A percentile compares a stretch with the other conserved stretches of the same genome.
Conservation (phyloP, 2,888 invertebrate genomes). For the Hecatera dysodea region DNA sequence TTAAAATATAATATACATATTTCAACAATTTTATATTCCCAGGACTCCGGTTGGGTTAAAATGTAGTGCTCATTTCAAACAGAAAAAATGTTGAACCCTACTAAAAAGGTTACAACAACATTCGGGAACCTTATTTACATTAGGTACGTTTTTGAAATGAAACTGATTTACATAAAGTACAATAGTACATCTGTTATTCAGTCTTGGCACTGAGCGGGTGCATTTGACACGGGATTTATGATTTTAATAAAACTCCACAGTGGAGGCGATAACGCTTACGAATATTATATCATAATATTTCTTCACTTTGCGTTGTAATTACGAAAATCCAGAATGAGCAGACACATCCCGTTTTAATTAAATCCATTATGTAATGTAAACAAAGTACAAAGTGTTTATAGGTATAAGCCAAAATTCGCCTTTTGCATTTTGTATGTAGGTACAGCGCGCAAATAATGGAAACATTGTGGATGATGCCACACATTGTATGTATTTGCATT, state of each 20-base stretch:
- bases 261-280: slow-evolving; percentile 81
- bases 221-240: slow-evolving; percentile 90
- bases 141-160: slow-evolving; percentile 72
- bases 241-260: slow-evolving; percentile 89
- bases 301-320: slow-evolving; percentile 74
- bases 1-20: slow-evolving; percentile 49
- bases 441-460: slow-evolving; percentile 39
- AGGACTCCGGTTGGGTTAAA: slow-evolving; percentile 18
- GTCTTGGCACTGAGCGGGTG: slow-evolving; percentile 84
- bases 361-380: slow-evolving; percentile 72
- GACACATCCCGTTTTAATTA: slow-evolving; percentile 75
- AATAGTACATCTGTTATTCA: slow-evolving; percentile 84
- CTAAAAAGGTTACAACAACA: slow-evolving; percentile 60
- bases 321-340: slow-evolving; percentile 71
- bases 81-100: slow-evolving; percentile 43
- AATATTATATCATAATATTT: slow-evolving; percentile 80
- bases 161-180: slow-evolving; percentile 84
- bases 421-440: slow-evolving; percentile 63
- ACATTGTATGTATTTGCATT: slow-evolving; percentile 40
- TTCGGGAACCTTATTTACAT: slow-evolving; percentile 70
- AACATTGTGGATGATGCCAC: slow-evolving; percentile 28
- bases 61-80: slow-evolving; percentile 47
- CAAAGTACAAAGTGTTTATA: slow-evolving; percentile 68
- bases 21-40: slow-evolving; percentile 47
- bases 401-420: slow-evolving; percentile 60